Evolutionary conservation across 2,113 vertebrate species (phyloP).

Genomic region (Cricetomys ansorgei): DNA sequence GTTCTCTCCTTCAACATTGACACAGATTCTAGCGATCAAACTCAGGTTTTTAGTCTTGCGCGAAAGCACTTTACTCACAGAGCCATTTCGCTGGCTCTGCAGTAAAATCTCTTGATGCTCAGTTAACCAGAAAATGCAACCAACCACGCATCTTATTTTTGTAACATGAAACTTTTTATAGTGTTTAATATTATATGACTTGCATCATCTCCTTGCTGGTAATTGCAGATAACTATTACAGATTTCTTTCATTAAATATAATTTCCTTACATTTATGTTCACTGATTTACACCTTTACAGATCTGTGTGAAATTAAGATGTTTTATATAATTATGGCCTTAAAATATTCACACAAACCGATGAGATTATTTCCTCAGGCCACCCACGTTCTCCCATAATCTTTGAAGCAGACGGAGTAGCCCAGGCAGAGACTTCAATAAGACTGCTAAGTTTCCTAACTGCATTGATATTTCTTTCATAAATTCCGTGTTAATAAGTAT

Average conservation of each 20-base stretch:
- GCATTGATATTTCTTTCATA: slow-evolving; percentile 13
- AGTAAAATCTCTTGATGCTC: slow-evolving; percentile 20
- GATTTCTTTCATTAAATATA: slow-evolving; percentile 38
- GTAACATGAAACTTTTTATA: neutral
- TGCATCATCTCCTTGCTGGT: neutral
- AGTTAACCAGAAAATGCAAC: slow-evolving; percentile 60
- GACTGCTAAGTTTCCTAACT: neutral
- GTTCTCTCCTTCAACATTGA: neutral
- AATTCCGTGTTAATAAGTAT: neutral
- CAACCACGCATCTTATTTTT: slow-evolving; percentile 12
- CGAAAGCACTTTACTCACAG: neutral
- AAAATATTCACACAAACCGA: slow-evolving; percentile 14
- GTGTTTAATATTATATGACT: slow-evolving; percentile 34
- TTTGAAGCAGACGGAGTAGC: slow-evolving; percentile 1
- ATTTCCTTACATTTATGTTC: neutral
- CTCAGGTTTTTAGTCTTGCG: neutral
- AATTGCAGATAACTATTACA: slow-evolving; percentile 29
- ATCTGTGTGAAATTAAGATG: slow-evolving; percentile 27
- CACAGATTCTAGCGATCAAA: neutral
- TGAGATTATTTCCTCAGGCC: neutral
- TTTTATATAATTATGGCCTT: slow-evolving; percentile 43
- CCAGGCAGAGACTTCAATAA: neutral
- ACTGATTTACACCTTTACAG: neutral
- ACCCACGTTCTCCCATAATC: neutral
- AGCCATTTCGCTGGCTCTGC: neutral